phyloP scores from a whole-genome alignment of 2,888 invertebrate species.

The Polydrusus cervinus region DNA sequence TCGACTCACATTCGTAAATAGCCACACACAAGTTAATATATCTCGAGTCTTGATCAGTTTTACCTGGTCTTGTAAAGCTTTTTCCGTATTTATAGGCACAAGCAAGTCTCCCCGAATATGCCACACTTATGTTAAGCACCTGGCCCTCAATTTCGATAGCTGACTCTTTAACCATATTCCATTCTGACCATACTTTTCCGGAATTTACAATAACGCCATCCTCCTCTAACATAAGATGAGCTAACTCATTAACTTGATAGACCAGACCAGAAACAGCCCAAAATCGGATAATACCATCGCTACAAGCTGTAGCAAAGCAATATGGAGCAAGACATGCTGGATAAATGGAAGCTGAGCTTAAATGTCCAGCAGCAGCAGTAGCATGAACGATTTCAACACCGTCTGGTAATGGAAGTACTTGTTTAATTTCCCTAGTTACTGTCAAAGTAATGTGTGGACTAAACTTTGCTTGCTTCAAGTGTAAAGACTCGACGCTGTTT shows the following conservation, averaged over 20 bases:
- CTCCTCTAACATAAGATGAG: constrained; percentile 67
- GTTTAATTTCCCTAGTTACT: constrained; percentile 94
- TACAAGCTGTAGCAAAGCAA: constrained; percentile 95
- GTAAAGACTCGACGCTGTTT: constrained; percentile 70
- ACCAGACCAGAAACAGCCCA: constrained; percentile 76
- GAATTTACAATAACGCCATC: constrained; percentile 67
- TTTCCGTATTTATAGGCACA: constrained; percentile 97
- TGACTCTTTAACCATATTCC: constrained; percentile 74
- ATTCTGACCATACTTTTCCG: constrained; percentile 69
- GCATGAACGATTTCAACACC: constrained; percentile 95
- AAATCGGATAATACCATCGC: constrained; percentile 92
- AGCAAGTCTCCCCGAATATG: constrained; percentile 97
- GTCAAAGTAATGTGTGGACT: constrained; percentile 86
- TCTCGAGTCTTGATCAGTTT: constrained; percentile 83
- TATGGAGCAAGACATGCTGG: constrained; percentile 99
- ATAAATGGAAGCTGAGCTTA: constrained; percentile 98
- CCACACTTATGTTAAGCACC: constrained; percentile 94
- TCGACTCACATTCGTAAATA: constrained; percentile 99
- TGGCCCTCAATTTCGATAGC: constrained; percentile 81
- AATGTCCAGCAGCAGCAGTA: constrained; percentile 95
- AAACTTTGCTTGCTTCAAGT: constrained; percentile 71
- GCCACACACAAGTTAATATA: constrained; percentile 94
- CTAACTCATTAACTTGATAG: constrained; percentile 62
- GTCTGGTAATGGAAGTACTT: constrained; percentile 89
- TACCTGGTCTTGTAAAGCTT: constrained; percentile 88